A percentile compares a stretch with the other conserved stretches of the same genome.
phyloP scores from a whole-genome alignment of 2,113 vertebrate genomes.

The Stercorarius parasiticus region DNA sequence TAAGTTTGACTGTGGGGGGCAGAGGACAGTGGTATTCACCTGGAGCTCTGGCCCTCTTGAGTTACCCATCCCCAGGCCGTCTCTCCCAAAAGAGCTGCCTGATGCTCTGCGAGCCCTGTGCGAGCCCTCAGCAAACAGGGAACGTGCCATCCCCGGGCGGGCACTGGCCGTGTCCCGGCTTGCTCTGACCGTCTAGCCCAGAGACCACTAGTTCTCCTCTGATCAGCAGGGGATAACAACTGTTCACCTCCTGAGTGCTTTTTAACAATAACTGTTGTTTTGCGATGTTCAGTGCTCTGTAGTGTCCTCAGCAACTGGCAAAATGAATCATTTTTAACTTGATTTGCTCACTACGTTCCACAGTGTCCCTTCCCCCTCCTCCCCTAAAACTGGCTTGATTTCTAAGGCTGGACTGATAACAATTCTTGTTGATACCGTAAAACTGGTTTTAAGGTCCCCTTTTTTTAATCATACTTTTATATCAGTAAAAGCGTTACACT shows the following conservation, averaged over 20 bases:
- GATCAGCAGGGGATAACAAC: background rate
- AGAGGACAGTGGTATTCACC: background rate
- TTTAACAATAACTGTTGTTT: background rate
- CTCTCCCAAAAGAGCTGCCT: background rate
- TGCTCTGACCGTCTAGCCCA: background rate
- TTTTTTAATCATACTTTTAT: background rate
- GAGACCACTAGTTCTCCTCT: background rate
- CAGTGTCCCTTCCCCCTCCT: background rate
- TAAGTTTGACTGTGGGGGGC: background rate
- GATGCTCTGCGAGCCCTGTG: fast-evolving
- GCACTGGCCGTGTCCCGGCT: fast-evolving
- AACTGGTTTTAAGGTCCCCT: background rate
- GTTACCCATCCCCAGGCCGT: fast-evolving
- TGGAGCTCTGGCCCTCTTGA: background rate
- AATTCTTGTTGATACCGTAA: background rate
- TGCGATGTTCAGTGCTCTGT: background rate
- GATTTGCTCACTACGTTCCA: background rate
- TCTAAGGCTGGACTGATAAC: background rate
- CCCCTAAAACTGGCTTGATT: background rate
- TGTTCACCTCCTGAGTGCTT: background rate
- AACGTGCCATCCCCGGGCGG: fast-evolving
- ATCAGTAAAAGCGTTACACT: background rate
- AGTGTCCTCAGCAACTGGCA: background rate
- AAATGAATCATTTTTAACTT: background rate
- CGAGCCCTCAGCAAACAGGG: background rate